These are phyloP conservation scores for Collichthys lucidus DNA, from an alignment of 2,113 vertebrate species.

Conservation along the genomic window DNA sequence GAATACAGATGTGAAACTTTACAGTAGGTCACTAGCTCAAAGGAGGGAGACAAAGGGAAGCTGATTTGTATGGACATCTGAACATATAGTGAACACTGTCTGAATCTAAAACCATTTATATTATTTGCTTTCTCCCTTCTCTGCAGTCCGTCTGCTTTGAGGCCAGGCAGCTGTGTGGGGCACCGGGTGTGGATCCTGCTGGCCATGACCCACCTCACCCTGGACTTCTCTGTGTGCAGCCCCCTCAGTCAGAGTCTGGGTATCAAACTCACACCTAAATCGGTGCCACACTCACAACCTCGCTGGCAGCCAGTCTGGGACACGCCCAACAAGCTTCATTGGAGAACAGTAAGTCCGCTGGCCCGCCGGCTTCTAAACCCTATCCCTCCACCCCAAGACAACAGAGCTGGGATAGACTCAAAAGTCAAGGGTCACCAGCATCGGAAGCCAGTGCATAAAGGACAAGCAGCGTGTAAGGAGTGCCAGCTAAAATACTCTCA, in stretches of 20 bases:
- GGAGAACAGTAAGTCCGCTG: slow-evolving; percentile 81
- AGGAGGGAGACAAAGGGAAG: not conserved
- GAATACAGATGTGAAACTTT: slow-evolving; percentile 56
- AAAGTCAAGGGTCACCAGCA: slow-evolving; percentile 72
- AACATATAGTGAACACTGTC: slow-evolving; percentile 10
- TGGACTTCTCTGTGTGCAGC: slow-evolving; percentile 85
- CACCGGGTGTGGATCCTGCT: slow-evolving; percentile 86
- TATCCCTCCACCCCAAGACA: slow-evolving; percentile 67
- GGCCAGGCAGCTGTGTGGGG: slow-evolving; percentile 79
- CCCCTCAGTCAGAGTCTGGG: slow-evolving; percentile 77
- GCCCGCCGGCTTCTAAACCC: slow-evolving; percentile 75
- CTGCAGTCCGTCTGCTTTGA: slow-evolving; percentile 80
- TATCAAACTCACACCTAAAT: slow-evolving; percentile 76
- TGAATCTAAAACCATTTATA: slow-evolving; percentile 25
- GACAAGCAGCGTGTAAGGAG: slow-evolving; percentile 69
- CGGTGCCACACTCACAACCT: slow-evolving; percentile 74
- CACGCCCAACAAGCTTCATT: slow-evolving; percentile 75
- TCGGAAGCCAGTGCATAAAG: slow-evolving; percentile 66
- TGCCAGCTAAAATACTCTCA: slow-evolving; percentile 74
- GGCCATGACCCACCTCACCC: slow-evolving; percentile 85
- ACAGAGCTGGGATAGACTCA: slow-evolving; percentile 56
- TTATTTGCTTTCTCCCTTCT: slow-evolving; percentile 59
- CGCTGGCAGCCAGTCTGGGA: slow-evolving; percentile 80
- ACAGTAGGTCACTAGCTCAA: slow-evolving; percentile 3
- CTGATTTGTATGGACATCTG: slow-evolving; percentile 14